Evolutionary conservation across 1,140 invertebrate species (phyloP).

Genomic region (Zaprionus nigranus): DNA sequence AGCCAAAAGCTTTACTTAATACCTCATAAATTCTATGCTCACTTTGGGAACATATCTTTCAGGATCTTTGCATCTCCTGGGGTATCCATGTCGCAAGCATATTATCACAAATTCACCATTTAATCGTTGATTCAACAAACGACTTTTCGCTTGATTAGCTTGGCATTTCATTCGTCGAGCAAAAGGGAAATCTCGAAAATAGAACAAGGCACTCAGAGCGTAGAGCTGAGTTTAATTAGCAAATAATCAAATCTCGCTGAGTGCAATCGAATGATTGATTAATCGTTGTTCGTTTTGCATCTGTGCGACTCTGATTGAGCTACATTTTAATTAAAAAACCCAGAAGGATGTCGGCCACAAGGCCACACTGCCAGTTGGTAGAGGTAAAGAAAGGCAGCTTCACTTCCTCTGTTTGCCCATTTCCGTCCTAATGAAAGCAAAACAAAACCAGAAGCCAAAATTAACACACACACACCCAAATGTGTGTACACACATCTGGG

Average conservation of each 20-base stretch:
- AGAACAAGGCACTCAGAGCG: conserved; percentile 23
- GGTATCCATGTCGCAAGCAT: neutral
- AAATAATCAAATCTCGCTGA: conserved; percentile 25
- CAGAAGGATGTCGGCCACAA: neutral
- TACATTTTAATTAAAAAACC: conserved; percentile 13
- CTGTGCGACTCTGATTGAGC: conserved; percentile 12
- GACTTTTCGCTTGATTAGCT: conserved; percentile 8
- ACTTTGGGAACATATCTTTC: neutral
- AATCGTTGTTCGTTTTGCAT: conserved; percentile 26
- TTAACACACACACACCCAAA: neutral
- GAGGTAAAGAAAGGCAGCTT: neutral
- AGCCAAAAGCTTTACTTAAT: neutral
- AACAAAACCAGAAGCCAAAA: conserved; percentile 14
- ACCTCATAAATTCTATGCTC: neutral
- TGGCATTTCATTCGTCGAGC: neutral
- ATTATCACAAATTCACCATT: neutral
- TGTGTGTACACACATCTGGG: too few species aligned
- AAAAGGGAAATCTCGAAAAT: conserved; percentile 19
- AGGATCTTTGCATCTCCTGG: neutral
- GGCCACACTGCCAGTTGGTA: neutral
- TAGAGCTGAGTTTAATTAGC: conserved; percentile 33
- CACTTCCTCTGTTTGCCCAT: neutral
- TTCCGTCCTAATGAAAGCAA: conserved; percentile 18
- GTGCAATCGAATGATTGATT: conserved; percentile 35
- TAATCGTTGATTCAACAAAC: conserved; percentile 6